Base-by-base conservation (phyloP, 2,888 invertebrate genomes). In the Stictocephala bisonia region DNA sequence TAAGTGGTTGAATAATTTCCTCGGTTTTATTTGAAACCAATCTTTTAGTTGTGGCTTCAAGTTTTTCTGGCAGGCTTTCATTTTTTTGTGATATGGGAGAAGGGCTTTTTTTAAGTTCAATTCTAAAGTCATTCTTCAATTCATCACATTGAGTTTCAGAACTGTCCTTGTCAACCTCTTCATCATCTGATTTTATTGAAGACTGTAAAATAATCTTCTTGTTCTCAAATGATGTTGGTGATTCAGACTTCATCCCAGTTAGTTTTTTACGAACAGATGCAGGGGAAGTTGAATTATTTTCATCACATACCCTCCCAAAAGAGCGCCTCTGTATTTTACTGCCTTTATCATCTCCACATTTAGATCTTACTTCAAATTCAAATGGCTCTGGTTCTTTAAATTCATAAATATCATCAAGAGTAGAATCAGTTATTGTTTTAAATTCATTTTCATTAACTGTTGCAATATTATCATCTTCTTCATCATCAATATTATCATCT, bases 321-420 rank as follows among this genome's bases (percentile, higher is more conserved):
- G 77, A 56, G 44, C 79, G 69, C 56, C 86, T 83, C 78, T 86
- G 74, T 66, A 68, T 53, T 60, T 78, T 76, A 20, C 67, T 70
- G 0, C 79, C 77, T 60, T 79, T 78, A 48, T 79, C 78, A 41
- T 79, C 78, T 22, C 74, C 71, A 24, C 78, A 86, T 85, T 79
- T 87, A 85, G 71, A 75, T 67, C 92, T 88, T 7, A 91, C 87
- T 84, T 94, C 94, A 78, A 94, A 89, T 82, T 94, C 94, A 81
- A 94, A 94, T 0, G 94, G 94, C 83, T 95, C 94, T 0, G 94
- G 93, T 83, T 95, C 94, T 83, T 94, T 94, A 81, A 95, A 95
- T 83, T 95, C 94, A 81, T 95, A 95, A 74, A 94, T 90, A 82
- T 95, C 94, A 53, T 86, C 75, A 68, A 72, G 75, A 53, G 76